These are phyloP conservation scores for Protobothrops flavoviridis DNA, from an alignment of 2,113 vertebrate genomes.

Conservation along the genomic window DNA sequence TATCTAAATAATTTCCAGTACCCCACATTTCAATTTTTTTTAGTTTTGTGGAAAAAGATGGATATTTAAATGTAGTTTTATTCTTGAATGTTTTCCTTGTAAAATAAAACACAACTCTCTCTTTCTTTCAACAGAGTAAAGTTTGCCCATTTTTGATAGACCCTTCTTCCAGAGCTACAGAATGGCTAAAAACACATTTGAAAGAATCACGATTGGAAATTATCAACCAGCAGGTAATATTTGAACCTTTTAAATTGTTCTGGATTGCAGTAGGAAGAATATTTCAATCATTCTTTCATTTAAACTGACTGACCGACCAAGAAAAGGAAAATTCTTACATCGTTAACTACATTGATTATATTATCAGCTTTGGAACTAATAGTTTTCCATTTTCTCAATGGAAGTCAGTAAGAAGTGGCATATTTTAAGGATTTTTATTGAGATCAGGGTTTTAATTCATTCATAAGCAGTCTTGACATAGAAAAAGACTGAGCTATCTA, in stretches of 20 bases:
- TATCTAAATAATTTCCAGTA: background rate
- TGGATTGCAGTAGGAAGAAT: background rate
- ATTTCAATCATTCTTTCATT: background rate
- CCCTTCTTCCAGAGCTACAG: conserved; percentile 90
- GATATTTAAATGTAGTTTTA: background rate
- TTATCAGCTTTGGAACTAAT: background rate
- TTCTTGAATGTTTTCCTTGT: conserved; percentile 16
- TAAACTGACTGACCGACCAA: background rate
- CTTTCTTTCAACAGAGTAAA: conserved; percentile 74
- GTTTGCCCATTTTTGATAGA: conserved; percentile 95
- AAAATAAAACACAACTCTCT: conserved; percentile 2
- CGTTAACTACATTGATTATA: background rate
- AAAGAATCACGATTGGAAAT: conserved; percentile 87
- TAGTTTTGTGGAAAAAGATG: background rate
- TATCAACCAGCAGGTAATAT: conserved; percentile 90
- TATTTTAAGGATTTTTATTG: background rate
- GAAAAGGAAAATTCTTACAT: background rate
- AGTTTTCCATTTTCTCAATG: background rate
- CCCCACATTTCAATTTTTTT: background rate
- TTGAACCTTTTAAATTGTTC: background rate
- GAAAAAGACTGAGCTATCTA: background rate
- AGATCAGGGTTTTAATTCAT: background rate
- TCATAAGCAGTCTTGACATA: background rate
- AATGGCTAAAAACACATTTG: conserved; percentile 91
- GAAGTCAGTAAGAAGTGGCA: background rate